phyloP scores from a whole-genome alignment of 2,113 vertebrate species.

The Conger conger region DNA sequence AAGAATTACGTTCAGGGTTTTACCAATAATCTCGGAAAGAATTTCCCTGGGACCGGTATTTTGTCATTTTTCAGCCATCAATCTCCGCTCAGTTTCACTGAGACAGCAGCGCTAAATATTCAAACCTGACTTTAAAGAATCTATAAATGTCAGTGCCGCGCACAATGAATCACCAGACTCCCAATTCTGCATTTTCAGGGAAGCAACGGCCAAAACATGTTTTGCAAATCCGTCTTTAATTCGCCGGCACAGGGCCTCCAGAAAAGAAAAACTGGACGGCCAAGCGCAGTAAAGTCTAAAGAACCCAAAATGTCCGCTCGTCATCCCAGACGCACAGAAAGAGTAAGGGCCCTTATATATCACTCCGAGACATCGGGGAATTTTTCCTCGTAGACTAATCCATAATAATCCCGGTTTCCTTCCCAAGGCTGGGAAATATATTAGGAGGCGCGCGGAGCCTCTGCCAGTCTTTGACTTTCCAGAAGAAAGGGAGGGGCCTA shows the following conservation, averaged over 20 bases:
- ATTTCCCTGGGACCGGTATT: background rate
- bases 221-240: background rate
- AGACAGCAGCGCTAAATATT: slow-evolving; percentile 19
- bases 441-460: slow-evolving; percentile 29
- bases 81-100: background rate
- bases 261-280: background rate
- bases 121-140: background rate
- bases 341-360: slow-evolving; percentile 21
- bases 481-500: slow-evolving; percentile 34
- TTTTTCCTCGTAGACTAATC: slow-evolving; percentile 30
- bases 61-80: background rate
- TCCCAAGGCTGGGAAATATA: slow-evolving; percentile 48
- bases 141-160: background rate
- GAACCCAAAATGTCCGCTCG: background rate
- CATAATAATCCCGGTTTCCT: slow-evolving; percentile 42
- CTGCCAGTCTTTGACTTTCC: slow-evolving; percentile 30
- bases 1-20: background rate
- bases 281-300: background rate
- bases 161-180: background rate
- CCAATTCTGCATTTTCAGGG: background rate
- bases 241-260: background rate
- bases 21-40: background rate
- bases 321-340: background rate
- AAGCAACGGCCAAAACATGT: no score
- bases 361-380: slow-evolving; percentile 23